Conservation (phyloP, 2,888 invertebrate genomes). For the Drosophila niveifrons region DNA sequence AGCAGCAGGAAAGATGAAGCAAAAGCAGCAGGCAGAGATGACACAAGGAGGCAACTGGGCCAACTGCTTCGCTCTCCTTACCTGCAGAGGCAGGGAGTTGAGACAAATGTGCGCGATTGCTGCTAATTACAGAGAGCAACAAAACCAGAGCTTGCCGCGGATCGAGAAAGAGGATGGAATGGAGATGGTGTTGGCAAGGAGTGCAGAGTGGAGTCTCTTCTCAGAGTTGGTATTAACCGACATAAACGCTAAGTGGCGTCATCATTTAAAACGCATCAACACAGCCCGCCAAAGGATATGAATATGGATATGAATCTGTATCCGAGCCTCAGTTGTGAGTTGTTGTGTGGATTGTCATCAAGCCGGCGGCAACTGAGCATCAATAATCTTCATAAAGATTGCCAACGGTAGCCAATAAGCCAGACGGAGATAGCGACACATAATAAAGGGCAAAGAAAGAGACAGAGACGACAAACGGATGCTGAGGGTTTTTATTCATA, state of each 20-base stretch:
- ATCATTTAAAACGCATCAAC: conserved; percentile 84
- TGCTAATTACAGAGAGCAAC: conserved; percentile 73
- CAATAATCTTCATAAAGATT: conserved; percentile 80
- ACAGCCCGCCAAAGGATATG: conserved; percentile 72
- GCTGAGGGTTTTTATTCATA: conserved; percentile 1
- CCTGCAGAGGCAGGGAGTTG: conserved; percentile 36
- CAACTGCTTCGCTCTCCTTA: conserved; percentile 21
- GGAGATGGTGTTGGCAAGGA: not conserved
- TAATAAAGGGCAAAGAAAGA: not conserved
- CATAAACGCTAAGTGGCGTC: conserved; percentile 84
- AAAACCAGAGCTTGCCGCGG: conserved; percentile 16
- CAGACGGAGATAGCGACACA: not conserved
- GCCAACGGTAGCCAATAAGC: conserved; percentile 66
- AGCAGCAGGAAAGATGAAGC: conserved; percentile 8
- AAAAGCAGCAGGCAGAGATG: not conserved
- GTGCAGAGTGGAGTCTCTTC: conserved; percentile 14
- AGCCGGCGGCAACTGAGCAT: conserved; percentile 68
- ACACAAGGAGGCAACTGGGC: conserved; percentile 28
- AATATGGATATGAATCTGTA: conserved; percentile 24
- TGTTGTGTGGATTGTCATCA: conserved; percentile 75
- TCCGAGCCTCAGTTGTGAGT: conserved; percentile 9
- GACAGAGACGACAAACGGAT: conserved; percentile 7
- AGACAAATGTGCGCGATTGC: conserved; percentile 79
- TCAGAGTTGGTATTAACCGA: conserved; percentile 72
- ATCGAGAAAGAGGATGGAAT: not conserved